Base-by-base conservation (phyloP, 2,888 invertebrate species). In the Amiota communis region DNA sequence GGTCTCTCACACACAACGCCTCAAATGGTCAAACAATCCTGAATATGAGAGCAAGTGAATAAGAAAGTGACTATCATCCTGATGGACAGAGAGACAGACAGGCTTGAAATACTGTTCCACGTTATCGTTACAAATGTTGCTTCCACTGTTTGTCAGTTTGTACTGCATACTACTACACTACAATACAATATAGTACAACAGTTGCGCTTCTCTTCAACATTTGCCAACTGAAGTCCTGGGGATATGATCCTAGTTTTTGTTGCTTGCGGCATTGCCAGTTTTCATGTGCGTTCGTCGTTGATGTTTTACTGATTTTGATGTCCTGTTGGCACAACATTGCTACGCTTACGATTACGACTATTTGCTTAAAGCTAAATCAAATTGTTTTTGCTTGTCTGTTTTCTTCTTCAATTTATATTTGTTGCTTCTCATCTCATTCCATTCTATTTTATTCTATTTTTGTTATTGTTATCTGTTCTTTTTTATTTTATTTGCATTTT, bases 61-160 rank as follows among this genome's bases (percentile, higher is more conserved):
- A 36, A 36, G 36, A 9, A n/a, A 59, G 17, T 17, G 20, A 10
- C 17, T 20, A 1, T n/a, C 71, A 76, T n/a, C 6, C 20, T 20
- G 46, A 8, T 20, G 59, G 49, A 23, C 57, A 47, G 23, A 73
- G 17, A 64, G 61, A 67, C 15, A 57, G 23, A 67, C 71, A 68
- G 77, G 74, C 61, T 75, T 77, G 81, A 79, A 83, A 82, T 83
- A 83, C 80, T 82, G 82, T 77, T 78, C 79, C 81, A 81, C 82
- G 83, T 82, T 83, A 83, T 83, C 83, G 83, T 83, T 83, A 83
- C 83, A 83, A 83, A 83, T 83, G 83, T 81, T 80, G 82, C 80
- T 83, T 83, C 82, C 83, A 82, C 83, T 82, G 81, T n/a, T n/a
- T n/a, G n/a, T 83, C 83, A 83, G 83, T 82, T 36, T 23, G 23